Conservation (phyloP, 2,888 invertebrate species). For the Hemistola chrysoprasaria region DNA sequence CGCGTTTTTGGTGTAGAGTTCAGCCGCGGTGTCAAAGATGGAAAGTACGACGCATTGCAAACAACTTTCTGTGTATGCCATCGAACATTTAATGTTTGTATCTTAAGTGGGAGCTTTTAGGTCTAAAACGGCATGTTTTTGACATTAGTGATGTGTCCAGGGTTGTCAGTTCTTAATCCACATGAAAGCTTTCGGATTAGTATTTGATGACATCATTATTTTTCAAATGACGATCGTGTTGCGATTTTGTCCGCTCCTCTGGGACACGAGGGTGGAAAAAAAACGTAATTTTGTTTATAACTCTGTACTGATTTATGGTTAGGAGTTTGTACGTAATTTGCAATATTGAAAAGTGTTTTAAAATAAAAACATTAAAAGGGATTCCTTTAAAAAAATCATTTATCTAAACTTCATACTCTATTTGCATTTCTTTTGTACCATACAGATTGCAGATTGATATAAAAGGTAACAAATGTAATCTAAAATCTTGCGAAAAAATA, state of each 20-base stretch:
- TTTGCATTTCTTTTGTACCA: too few species aligned
- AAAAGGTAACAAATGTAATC: too few species aligned
- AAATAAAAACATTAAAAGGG: too few species aligned
- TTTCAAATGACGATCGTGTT: constrained; percentile 75
- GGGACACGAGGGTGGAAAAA: constrained; percentile 48
- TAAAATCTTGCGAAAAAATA: too few species aligned
- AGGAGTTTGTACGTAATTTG: constrained; percentile 41
- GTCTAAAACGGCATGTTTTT: constrained; percentile 29
- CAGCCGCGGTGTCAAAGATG: constrained; percentile 51
- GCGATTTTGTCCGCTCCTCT: constrained; percentile 65
- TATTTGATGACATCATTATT: constrained; percentile 82
- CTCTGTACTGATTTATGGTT: constrained; percentile 65
- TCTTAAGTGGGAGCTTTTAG: constrained; percentile 29
- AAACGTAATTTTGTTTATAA: constrained; percentile 41
- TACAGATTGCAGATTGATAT: too few species aligned
- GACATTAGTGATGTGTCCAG: constrained; percentile 12
- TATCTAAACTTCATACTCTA: too few species aligned
- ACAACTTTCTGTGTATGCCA: constrained; percentile 15
- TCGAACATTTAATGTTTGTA: not conserved
- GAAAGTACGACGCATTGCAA: constrained; percentile 35
- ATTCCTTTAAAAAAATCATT: too few species aligned
- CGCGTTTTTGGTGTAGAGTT: constrained; percentile 32
- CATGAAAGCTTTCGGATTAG: constrained; percentile 82
- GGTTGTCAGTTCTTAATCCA: constrained; percentile 65
- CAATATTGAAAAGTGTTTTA: constrained; percentile 27